These are phyloP conservation scores for Philotrypesis tridentata DNA, from an alignment of 1,140 invertebrate species.

Conservation along the genomic window DNA sequence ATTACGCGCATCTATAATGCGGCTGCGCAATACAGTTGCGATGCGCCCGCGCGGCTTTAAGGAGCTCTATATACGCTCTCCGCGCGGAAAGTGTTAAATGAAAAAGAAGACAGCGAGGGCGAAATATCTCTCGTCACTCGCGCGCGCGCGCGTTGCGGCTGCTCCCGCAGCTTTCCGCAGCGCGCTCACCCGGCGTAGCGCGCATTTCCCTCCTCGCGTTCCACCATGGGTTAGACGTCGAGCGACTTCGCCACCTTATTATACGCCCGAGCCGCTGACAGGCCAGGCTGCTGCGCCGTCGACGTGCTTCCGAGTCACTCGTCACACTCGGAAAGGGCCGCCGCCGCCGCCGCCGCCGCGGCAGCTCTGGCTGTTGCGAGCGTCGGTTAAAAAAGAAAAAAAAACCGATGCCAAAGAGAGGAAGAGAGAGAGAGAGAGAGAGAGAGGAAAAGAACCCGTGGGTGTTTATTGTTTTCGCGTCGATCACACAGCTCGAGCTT, in stretches of 20 bases:
- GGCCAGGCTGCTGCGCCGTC: constrained; percentile 22
- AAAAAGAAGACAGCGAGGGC: constrained; percentile 25
- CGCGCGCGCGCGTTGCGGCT: too few species aligned
- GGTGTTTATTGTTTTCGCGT: constrained; percentile 45
- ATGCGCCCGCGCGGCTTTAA: too few species aligned
- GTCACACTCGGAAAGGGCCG: constrained; percentile 32
- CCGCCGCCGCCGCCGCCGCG: too few species aligned
- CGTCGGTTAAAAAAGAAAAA: not conserved
- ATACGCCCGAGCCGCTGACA: constrained; percentile 55
- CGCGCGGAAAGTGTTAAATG: not conserved
- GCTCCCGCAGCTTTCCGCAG: constrained; percentile 56
- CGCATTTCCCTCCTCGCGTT: constrained; percentile 36
- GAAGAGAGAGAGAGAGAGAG: not conserved
- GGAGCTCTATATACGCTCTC: not conserved
- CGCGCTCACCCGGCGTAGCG: constrained; percentile 40
- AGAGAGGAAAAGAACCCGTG: not conserved
- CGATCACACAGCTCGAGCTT: constrained; percentile 27
- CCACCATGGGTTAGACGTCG: constrained; percentile 28
- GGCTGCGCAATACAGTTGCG: too few species aligned
- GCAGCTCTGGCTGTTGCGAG: not conserved
- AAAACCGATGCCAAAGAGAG: constrained; percentile 9
- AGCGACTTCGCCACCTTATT: constrained; percentile 56
- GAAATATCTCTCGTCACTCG: constrained; percentile 66
- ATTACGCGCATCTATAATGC: too few species aligned
- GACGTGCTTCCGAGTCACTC: constrained; percentile 44